Evolutionary conservation across 2,797 vertebrate genomes (phyloP).

Genomic region (Cyclopterus lumpus): DNA sequence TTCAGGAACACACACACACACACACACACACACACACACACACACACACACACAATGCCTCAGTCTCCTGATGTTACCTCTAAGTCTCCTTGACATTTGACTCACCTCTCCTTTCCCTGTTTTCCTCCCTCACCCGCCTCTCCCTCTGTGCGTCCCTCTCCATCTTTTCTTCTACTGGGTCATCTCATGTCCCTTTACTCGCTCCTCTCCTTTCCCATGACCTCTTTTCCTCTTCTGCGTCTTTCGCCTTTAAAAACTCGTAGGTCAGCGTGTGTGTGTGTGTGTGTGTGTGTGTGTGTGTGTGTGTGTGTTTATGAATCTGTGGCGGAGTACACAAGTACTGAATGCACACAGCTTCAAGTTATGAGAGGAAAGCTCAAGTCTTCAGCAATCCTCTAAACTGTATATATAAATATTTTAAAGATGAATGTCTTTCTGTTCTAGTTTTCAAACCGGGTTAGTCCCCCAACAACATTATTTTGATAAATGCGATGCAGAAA

Average conservation of each 20-base stretch:
- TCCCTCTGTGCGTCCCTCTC: constrained; percentile 13
- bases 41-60: constrained; percentile 34
- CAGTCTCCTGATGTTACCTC: constrained; percentile 57
- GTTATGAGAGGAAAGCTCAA: not conserved
- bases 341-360: not conserved
- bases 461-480: not conserved
- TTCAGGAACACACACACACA: constrained; percentile 38
- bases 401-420: constrained; percentile 4
- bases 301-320: constrained; percentile 8
- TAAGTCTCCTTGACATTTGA: constrained; percentile 74
- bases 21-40: constrained; percentile 34
- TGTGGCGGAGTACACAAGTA: not conserved
- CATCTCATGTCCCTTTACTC: constrained; percentile 43
- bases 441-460: not conserved
- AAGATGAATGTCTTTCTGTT: constrained; percentile 1
- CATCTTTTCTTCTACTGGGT: constrained; percentile 45
- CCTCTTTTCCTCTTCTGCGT: constrained; percentile 54
- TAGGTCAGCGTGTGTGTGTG: constrained; percentile 22
- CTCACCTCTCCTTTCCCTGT: constrained; percentile 53
- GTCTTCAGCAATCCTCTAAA: constrained; percentile 11
- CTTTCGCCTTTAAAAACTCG: constrained; percentile 19
- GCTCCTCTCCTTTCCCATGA: constrained; percentile 60
- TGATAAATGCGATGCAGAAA: not conserved
- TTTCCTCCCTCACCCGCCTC: constrained; percentile 1
- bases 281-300: constrained; percentile 2